A percentile compares a stretch with the other conserved stretches of the same genome.
Evolutionary conservation across 1,140 invertebrate genomes (phyloP).

Genomic region (Rhagoletis pomonella): DNA sequence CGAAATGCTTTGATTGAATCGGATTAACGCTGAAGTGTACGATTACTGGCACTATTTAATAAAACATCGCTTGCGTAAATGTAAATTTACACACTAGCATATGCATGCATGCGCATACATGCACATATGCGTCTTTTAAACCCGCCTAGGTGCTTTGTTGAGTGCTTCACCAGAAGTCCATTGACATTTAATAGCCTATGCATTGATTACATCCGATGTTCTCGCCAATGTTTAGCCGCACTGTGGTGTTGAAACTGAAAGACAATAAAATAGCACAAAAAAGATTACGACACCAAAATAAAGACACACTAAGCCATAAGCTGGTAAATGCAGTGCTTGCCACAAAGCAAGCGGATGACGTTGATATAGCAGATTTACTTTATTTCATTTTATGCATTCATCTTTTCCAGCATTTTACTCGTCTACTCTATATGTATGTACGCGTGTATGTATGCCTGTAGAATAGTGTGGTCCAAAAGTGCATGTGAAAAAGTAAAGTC

Average conservation of each 20-base stretch:
- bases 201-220: constrained; percentile 26
- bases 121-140: no score
- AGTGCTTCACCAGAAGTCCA: constrained; percentile 69
- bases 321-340: not conserved
- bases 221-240: not conserved
- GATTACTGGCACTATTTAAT: no score
- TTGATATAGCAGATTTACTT: constrained; percentile 8
- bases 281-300: not conserved
- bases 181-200: constrained; percentile 71
- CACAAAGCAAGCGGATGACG: constrained; percentile 6
- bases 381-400: constrained; percentile 2
- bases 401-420: not conserved
- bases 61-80: no score
- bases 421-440: no score
- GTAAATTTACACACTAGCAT: not conserved
- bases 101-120: not conserved
- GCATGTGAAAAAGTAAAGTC: no score
- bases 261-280: not conserved
- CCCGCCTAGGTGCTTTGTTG: not conserved
- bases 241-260: not conserved
- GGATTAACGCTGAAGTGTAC: not conserved
- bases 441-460: no score
- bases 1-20: not conserved
- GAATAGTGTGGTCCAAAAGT: no score
- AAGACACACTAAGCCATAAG: constrained; percentile 22